These are phyloP conservation scores for Sisor rabdophorus DNA, from an alignment of 2,113 vertebrate genomes.

Conservation along the genomic window DNA sequence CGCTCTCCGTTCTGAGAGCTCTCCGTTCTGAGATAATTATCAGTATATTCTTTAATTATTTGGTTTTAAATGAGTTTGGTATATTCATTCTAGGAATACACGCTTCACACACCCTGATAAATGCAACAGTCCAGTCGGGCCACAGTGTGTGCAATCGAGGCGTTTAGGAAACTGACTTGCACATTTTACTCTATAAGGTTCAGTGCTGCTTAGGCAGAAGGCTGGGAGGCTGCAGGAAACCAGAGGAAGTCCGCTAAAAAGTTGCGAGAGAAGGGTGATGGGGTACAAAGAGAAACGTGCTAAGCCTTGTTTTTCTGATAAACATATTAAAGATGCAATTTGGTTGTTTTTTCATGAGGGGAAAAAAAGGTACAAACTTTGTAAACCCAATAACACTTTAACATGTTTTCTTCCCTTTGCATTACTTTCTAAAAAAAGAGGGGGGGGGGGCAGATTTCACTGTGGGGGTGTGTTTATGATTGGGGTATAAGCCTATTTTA, in stretches of 20 bases:
- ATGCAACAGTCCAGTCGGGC: neutral
- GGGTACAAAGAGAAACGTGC: neutral
- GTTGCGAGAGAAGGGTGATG: constrained; percentile 8
- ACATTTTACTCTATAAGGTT: constrained; percentile 12
- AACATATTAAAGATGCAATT: neutral
- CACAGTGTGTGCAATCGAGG: neutral
- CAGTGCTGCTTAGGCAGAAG: neutral
- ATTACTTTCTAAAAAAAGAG: neutral
- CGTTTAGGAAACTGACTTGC: constrained; percentile 7
- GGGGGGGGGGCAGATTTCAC: neutral
- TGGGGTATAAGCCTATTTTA: neutral
- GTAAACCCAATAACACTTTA: neutral
- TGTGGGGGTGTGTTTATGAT: neutral
- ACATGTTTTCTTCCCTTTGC: neutral
- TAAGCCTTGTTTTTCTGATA: neutral
- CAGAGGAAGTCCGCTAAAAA: neutral
- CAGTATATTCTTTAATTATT: too few species aligned
- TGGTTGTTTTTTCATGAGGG: neutral
- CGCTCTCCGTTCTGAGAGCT: neutral
- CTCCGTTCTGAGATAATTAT: neutral
- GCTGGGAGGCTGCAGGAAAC: neutral
- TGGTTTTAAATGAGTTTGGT: neutral
- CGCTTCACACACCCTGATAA: neutral
- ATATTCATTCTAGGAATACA: neutral
- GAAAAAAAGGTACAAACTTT: neutral